phyloP scores from a whole-genome alignment of 2,797 vertebrate species.

The Tapera naevia region DNA sequence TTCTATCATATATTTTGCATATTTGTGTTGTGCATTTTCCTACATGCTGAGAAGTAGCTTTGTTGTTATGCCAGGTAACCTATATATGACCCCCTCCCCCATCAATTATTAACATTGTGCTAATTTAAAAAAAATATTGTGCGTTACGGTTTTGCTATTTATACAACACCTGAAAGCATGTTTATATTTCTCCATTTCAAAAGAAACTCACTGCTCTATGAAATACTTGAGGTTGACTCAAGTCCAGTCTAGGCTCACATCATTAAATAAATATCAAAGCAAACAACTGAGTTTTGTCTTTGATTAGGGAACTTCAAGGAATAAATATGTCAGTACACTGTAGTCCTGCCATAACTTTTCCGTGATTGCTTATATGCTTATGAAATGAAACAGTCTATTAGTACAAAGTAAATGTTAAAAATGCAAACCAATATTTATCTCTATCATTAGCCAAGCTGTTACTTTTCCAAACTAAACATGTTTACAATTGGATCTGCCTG shows the following conservation, averaged over 20 bases:
- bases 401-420: constrained; percentile 47
- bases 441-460: constrained; percentile 19
- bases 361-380: constrained; percentile 39
- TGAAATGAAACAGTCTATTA: constrained; percentile 56
- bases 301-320: constrained; percentile 46
- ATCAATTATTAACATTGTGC: constrained; percentile 40
- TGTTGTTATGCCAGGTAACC: constrained; percentile 50
- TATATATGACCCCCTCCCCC: constrained; percentile 27
- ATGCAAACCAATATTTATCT: constrained; percentile 39
- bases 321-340: constrained; percentile 29
- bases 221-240: constrained; percentile 52
- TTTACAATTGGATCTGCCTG: constrained; percentile 32
- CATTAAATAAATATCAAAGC: constrained; percentile 64
- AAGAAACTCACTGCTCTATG: constrained; percentile 34
- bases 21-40: constrained; percentile 13
- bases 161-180: constrained; percentile 64
- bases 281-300: constrained; percentile 58
- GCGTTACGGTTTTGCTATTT: constrained; percentile 63
- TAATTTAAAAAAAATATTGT: constrained; percentile 66
- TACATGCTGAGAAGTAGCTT: background rate
- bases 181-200: constrained; percentile 67
- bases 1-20: background rate
- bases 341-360: constrained; percentile 27
- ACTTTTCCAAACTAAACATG: constrained; percentile 27
- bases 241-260: constrained; percentile 52